Evolutionary conservation across 2,888 invertebrate species (phyloP).

Genomic region (Branchellion lobata): DNA sequence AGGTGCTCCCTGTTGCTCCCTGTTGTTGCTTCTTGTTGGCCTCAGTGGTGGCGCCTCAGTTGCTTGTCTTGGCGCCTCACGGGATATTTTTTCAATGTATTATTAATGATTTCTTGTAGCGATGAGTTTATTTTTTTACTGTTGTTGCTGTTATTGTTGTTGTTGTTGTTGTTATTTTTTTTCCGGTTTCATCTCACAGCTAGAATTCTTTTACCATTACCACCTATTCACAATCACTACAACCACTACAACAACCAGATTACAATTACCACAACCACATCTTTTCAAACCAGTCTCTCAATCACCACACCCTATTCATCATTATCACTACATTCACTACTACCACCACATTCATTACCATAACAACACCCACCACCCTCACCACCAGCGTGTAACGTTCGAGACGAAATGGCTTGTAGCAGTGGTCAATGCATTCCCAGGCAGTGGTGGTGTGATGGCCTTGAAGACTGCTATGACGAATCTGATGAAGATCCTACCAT

Average conservation of each 20-base stretch:
- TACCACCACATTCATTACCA: neutral
- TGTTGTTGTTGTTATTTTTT: no score
- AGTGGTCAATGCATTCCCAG: constrained; percentile 74
- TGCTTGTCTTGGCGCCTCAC: no score
- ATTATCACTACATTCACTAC: no score
- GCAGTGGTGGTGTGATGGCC: constrained; percentile 73
- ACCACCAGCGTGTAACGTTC: neutral
- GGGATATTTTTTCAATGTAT: neutral
- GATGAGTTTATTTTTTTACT: neutral
- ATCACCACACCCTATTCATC: no score
- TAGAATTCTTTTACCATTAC: no score
- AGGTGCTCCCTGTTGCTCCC: neutral
- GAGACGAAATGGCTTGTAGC: constrained; percentile 16
- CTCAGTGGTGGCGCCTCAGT: no score
- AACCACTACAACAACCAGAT: neutral
- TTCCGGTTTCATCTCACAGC: no score
- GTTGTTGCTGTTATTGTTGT: no score
- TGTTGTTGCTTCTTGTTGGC: no score
- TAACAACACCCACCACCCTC: neutral
- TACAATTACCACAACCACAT: neutral
- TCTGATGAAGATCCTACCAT: constrained; percentile 62
- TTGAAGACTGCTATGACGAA: constrained; percentile 81
- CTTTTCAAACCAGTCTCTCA: neutral
- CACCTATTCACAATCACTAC: no score
- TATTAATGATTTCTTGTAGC: neutral